phyloP scores from a whole-genome alignment of 1,140 invertebrate species.

The Drosophila insularis region DNA sequence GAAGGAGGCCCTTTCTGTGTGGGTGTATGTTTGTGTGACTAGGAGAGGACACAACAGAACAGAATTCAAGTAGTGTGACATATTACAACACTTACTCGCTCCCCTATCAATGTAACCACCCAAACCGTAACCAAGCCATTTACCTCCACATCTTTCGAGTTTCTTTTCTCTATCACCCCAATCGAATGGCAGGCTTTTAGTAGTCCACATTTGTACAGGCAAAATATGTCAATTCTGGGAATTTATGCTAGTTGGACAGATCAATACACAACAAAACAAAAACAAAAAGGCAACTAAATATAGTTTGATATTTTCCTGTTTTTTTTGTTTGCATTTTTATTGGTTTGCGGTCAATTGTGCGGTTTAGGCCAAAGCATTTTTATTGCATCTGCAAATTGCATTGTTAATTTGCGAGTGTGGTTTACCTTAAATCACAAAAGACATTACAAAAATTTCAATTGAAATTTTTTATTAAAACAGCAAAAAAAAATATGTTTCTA shows the following conservation, averaged over 20 bases:
- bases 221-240: slow-evolving; percentile 56
- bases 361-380: slow-evolving; percentile 21
- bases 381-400: slow-evolving; percentile 45
- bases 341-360: slow-evolving; percentile 53
- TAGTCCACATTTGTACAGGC: slow-evolving; percentile 23
- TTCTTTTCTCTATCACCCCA: background rate
- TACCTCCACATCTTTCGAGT: background rate
- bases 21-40: slow-evolving; percentile 10
- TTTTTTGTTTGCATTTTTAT: slow-evolving; percentile 42
- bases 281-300: slow-evolving; percentile 23
- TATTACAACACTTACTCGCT: slow-evolving; percentile 63
- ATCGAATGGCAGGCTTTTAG: slow-evolving; percentile 36
- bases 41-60: slow-evolving; percentile 23
- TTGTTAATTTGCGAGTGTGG: slow-evolving; percentile 45
- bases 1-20: background rate
- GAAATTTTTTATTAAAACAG: background rate
- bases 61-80: slow-evolving; percentile 75
- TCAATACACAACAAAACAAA: slow-evolving; percentile 11
- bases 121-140: background rate
- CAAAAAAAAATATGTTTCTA: background rate
- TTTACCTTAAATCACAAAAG: slow-evolving; percentile 44
- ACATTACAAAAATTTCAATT: slow-evolving; percentile 20
- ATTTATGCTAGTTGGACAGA: slow-evolving; percentile 21
- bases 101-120: background rate
- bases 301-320: slow-evolving; percentile 22